Conservation (phyloP, 2,113 vertebrate species). For the Siphamia tubifer region DNA sequence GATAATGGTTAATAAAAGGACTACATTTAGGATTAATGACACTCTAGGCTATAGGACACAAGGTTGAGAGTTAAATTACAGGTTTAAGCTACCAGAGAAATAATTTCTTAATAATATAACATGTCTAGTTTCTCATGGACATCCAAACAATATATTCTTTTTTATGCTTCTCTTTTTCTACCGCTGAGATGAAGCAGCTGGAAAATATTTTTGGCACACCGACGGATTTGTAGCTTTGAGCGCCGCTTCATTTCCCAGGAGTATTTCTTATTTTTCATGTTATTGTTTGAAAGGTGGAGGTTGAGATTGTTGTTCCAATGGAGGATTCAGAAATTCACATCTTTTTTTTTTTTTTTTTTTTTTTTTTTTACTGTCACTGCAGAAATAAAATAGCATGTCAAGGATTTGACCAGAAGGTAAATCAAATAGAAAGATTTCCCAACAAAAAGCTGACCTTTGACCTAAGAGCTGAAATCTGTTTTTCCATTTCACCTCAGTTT, state of each 20-base stretch:
- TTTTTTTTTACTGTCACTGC: slow-evolving; percentile 11
- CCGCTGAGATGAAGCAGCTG: neutral
- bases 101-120: neutral
- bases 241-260: slow-evolving; percentile 7
- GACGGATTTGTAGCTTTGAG: neutral
- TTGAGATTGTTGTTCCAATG: slow-evolving; percentile 11
- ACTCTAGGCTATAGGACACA: slow-evolving; percentile 1
- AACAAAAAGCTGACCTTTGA: slow-evolving; percentile 13
- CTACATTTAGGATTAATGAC: neutral
- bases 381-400: neutral
- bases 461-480: neutral
- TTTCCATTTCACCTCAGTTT: slow-evolving; percentile 4
- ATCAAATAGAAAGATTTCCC: slow-evolving; percentile 4
- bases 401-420: neutral
- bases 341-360: too few species aligned
- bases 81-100: neutral
- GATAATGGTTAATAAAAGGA: neutral
- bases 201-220: slow-evolving; percentile 1
- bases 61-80: neutral
- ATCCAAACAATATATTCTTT: neutral
- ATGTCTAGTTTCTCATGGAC: neutral
- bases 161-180: neutral
- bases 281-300: slow-evolving; percentile 7
- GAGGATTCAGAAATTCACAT: too few species aligned
- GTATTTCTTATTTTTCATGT: slow-evolving; percentile 12